Conservation (phyloP, 2,797 vertebrate species). For the Clarias laeviceps region DNA sequence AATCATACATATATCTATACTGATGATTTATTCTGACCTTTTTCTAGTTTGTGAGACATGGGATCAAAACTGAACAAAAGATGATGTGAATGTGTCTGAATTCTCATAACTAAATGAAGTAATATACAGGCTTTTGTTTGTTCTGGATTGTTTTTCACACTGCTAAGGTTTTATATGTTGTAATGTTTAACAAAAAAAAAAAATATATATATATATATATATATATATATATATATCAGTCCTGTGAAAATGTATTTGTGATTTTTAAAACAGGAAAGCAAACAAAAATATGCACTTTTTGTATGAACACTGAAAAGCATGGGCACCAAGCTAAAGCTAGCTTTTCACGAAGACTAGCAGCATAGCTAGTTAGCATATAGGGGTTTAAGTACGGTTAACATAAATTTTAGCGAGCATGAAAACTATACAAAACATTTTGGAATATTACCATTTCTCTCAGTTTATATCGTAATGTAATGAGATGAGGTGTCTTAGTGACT, state of each 20-base stretch:
- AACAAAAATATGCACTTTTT: not conserved
- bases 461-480: not conserved
- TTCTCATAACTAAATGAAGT: not conserved
- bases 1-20: not conserved
- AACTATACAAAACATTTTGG: not conserved
- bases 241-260: not conserved
- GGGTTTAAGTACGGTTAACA: not conserved
- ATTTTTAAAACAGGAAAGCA: not conserved
- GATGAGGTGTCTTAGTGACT: not conserved
- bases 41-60: not conserved
- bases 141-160: not conserved
- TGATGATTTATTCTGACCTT: not conserved
- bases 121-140: not conserved
- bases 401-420: not conserved
- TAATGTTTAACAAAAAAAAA: too few relatives aligned
- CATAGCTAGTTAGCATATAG: not conserved
- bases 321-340: not conserved
- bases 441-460: not conserved
- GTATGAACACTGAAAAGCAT: not conserved
- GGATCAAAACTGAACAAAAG: not conserved
- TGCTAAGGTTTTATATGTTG: not conserved
- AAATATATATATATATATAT: too few relatives aligned
- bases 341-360: not conserved
- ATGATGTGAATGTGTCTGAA: not conserved
- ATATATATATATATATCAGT: not conserved